Percentiles rank a stretch among this genome's conserved stretches.
Conservation (phyloP, 1,140 invertebrate species). For the Heterodera carotae region DNA sequence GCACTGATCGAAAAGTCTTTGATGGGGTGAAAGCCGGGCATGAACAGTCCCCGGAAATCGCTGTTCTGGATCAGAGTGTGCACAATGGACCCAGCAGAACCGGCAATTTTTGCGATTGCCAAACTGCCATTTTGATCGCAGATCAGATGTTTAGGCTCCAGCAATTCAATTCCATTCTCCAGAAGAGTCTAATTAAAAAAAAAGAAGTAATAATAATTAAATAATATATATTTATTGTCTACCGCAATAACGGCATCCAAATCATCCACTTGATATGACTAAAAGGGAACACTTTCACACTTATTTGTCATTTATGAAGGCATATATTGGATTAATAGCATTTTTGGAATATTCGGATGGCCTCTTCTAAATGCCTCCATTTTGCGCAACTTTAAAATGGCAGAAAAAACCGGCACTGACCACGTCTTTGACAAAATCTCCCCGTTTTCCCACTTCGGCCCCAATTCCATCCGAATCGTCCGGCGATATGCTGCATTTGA, state of each 20-base stretch:
- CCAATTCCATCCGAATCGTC: conserved; percentile 77
- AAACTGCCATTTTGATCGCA: conserved; percentile 80
- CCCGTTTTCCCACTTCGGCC: conserved; percentile 80
- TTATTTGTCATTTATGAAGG: too few relatives aligned
- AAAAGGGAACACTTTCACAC: neutral
- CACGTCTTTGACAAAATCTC: conserved; percentile 93
- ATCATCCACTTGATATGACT: conserved; percentile 87
- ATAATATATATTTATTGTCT: conserved; percentile 39
- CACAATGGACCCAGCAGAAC: conserved; percentile 80
- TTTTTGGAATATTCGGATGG: too few relatives aligned
- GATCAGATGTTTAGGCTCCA: conserved; percentile 85
- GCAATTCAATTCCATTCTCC: conserved; percentile 77
- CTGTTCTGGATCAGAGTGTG: conserved; percentile 91
- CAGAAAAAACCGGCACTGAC: neutral
- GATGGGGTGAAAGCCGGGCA: conserved; percentile 71
- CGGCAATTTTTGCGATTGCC: conserved; percentile 81
- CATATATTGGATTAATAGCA: too few relatives aligned
- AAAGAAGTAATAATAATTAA: conserved; percentile 1
- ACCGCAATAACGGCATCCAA: conserved; percentile 80
- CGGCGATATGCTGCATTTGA: conserved; percentile 83
- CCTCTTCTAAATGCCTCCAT: too few relatives aligned
- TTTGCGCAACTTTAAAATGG: neutral
- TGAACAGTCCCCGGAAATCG: conserved; percentile 81
- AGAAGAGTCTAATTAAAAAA: conserved; percentile 37
- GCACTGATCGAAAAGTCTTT: conserved; percentile 36